Evolutionary conservation across 2,113 vertebrate genomes (phyloP), one percentile per base, ranked within the genome.

Genomic region (Eleginops maclovinus): DNA sequence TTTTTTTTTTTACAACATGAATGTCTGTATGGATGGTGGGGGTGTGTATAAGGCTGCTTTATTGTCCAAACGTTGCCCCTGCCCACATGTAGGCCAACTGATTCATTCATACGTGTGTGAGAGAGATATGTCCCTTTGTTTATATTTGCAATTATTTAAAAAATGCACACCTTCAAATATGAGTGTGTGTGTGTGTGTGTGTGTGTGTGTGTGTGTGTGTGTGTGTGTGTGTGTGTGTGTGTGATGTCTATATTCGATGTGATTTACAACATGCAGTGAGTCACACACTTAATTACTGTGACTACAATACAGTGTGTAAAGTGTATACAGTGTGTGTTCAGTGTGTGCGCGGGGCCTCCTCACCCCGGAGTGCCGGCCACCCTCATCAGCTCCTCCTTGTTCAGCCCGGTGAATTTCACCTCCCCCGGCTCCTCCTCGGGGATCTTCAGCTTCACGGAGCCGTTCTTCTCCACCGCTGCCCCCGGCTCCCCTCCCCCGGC

Each of bases 331-430:
- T 53, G 51, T 53, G 21, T 22, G 21, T 54, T 4, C 14, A 40
- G 24, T 55, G 24, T 36, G 67, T 61, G 59, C 41, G 59, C 15
- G 59, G 2, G 17, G 28, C 59, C 60, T 64, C 22, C 91, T 90
- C 77, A 95, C 94, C 89, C 95, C 1, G 96, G 96, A 9, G 95
- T 96, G 36, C 96, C 93, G 0, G 96, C 96, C 53, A 96, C 96
- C 79, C 93, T 87, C 65, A 98, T 85, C 80, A 98, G 94, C 90
- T 98, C 95, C 71, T 97, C 96, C n/a, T 98, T 98, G 54, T 86
- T 95, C 63, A 98, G 90, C 0, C 97, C 96, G 4, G 96, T 97
- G 91, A 97, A 97, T 75, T 95, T 96, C 41, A 69, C 70, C 9
- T 82, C 83, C 16, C 62, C 89, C 9, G 71, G 78, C 1, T 92